Conservation (phyloP, 2,888 invertebrate species). For the Ametastegia equiseti region DNA sequence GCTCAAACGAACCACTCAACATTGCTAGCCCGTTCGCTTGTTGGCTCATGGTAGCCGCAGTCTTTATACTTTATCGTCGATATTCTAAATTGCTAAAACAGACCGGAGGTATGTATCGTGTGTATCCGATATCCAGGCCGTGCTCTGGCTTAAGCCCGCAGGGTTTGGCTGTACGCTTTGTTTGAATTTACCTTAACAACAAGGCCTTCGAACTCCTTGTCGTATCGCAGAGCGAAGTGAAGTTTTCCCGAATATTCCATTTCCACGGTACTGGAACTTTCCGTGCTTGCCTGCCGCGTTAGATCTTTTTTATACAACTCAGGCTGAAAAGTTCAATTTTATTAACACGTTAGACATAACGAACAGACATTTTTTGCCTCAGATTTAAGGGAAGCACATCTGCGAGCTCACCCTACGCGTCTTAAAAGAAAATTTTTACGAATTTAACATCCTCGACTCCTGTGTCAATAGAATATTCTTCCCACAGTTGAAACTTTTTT, state of each 20-base stretch:
- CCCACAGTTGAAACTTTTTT: too few species aligned
- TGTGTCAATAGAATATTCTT: too few species aligned
- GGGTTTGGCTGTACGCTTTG: background rate
- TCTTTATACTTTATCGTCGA: background rate
- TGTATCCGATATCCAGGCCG: background rate
- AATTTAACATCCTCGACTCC: too few species aligned
- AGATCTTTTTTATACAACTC: slow-evolving; percentile 87
- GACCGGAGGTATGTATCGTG: background rate
- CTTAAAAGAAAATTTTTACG: too few species aligned
- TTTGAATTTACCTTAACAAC: slow-evolving; percentile 83
- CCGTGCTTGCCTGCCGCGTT: slow-evolving; percentile 85
- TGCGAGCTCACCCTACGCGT: too few species aligned
- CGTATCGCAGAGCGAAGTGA: slow-evolving; percentile 89
- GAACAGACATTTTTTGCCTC: too few species aligned
- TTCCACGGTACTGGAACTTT: slow-evolving; percentile 82
- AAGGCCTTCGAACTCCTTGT: slow-evolving; percentile 88
- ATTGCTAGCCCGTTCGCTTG: too few species aligned
- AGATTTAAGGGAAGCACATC: too few species aligned
- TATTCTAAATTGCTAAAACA: background rate
- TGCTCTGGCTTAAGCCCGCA: background rate
- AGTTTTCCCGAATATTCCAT: slow-evolving; percentile 88
- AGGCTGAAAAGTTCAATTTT: slow-evolving; percentile 78
- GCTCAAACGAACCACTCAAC: background rate
- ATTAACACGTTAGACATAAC: slow-evolving; percentile 12
- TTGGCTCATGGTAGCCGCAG: background rate